Evolutionary conservation across 2,888 invertebrate genomes (phyloP), one percentile per base, ranked within the genome.

Genomic region (Pyralis farinalis): DNA sequence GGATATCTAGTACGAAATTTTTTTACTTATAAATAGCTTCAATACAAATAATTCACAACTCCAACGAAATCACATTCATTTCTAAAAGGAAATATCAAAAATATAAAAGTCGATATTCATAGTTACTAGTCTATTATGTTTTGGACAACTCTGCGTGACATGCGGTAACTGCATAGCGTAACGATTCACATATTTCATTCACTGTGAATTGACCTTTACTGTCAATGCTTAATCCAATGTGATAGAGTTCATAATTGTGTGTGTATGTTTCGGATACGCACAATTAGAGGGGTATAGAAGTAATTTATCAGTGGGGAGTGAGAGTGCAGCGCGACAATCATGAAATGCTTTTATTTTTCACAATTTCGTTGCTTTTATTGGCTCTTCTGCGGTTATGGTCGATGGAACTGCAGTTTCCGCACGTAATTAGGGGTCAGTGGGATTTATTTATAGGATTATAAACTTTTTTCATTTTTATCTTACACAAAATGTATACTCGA

Each of bases 271-370:
- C 12, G n/a, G 37, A 37, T 31, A 37, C 37, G 22, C 65, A 63
- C 66, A 74, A 74, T 76, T 73, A 75, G 63, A 56, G 63, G 55
- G 52, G 53, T 38, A 51, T 52, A 52, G 54, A 49, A 43, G 55
- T 40, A 47, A 53, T 65, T 63, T 51, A 57, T 71, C 68, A 67
- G 60, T 52, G 52, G 63, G 63, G 51, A 55, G 52, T 47, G 48
- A 54, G 55, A 46, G 57, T 53, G 54, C 43, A 47, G 68, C 47
- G 57, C 68, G 59, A 76, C 80, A 79, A 83, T 83, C 79, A 76
- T 75, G 68, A 76, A 83, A 84, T 74, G 82, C 85, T 85, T 83
- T 85, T 84, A 85, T 85, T 82, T 80, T 79, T 80, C 30, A 67
- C 63, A 51, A 55, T 60, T 63, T 55, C 57, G 53, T 54, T 65